Evolutionary conservation across 2,797 vertebrate species (phyloP), one percentile per base, ranked within the genome.

Genomic region (Yasuhikotakia modesta): DNA sequence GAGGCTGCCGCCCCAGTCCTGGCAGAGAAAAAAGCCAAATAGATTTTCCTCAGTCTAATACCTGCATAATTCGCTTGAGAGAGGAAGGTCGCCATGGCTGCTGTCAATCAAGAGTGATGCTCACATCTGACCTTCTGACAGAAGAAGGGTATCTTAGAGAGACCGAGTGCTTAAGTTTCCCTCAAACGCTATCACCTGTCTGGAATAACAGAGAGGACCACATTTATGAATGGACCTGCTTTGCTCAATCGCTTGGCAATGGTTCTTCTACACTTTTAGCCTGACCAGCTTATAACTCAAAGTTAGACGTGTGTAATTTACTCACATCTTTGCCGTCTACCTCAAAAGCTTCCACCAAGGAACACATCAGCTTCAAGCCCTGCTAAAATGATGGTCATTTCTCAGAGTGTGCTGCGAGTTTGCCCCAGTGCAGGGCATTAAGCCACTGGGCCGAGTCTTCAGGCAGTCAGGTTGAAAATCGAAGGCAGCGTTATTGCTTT

Each of bases 401-500:
- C 67, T 83, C 76, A 81, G 24, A 48, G 66, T 79, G 46, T 79
- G 35, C 72, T 61, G 69, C 17, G 61, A 69, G 57, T 71, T 70
- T 76, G 55, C 73, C 53, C 69, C 68, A 67, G 39, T 21, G 24
- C 58, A 81, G 68, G 65, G 65, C 74, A 81, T 81, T 78, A 82
- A 81, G 35, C 67, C 67, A 81, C 45, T 79, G 60, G 81, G 82
- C 68, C 60, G 76, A 77, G 76, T 79, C 83, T 68, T 17, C 67
- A 80, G 68, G 82, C 65, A 57, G 57, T 81, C 78, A 65, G 83
- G 69, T 65, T 80, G 81, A 85, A 86, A 86, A 86, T 83, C 69
- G 14, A 83, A 85, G 71, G 53, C 72, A 48, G 65, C 45, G 35
- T 78, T 79, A 75, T 83, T 81, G 73, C 81, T 82, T 81, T 82